Percentiles rank a stretch among this genome's conserved stretches.
phyloP scores from a whole-genome alignment of 1,140 invertebrate species.

The Brachionus sp. region DNA sequence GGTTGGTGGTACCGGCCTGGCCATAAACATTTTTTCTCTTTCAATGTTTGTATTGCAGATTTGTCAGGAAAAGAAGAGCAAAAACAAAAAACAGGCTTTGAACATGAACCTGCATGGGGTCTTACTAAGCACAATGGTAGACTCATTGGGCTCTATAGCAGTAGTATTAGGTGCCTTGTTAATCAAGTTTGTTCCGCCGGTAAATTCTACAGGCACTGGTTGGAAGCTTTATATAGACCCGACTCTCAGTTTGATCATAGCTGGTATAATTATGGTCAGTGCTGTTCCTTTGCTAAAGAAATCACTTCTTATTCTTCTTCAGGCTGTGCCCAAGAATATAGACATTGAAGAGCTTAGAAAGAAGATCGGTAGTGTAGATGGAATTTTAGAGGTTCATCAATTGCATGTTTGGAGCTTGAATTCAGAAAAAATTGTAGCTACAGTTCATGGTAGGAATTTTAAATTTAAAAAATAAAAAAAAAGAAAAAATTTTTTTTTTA shows the following conservation, averaged over 20 bases:
- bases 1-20: background rate
- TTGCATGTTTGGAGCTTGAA: constrained; percentile 65
- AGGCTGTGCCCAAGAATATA: background rate
- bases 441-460: background rate
- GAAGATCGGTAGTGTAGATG: constrained; percentile 57
- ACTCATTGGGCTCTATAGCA: constrained; percentile 84
- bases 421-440: background rate
- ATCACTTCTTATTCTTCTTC: no score
- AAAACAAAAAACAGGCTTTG: background rate
- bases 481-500: background rate
- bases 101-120: constrained; percentile 90
- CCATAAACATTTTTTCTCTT: background rate
- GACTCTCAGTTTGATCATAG: constrained; percentile 67
- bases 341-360: background rate
- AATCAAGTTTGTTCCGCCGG: constrained; percentile 65
- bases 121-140: constrained; percentile 86
- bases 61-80: background rate
- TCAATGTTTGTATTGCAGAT: background rate
- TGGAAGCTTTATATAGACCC: constrained; percentile 83
- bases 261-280: constrained; percentile 61
- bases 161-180: constrained; percentile 76
- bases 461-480: background rate
- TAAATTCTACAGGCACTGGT: constrained; percentile 66
- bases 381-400: constrained; percentile 64
- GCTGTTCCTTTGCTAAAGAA: constrained; percentile 62